Conservation (phyloP, 1,140 invertebrate species). For the Harpegnathos saltator region DNA sequence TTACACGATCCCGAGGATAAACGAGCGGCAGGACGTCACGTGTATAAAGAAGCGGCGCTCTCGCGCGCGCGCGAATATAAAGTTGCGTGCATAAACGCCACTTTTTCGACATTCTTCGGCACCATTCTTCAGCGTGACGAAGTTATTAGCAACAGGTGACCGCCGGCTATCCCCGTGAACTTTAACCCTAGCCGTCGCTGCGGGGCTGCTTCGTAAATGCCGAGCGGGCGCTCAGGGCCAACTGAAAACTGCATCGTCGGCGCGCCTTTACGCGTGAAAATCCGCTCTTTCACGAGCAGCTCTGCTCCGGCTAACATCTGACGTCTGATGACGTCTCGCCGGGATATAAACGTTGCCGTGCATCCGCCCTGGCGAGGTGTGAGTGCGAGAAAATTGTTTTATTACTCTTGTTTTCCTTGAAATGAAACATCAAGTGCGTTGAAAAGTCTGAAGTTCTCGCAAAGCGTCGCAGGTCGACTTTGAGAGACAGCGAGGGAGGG, state of each 20-base stretch:
- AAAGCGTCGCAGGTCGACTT: no score
- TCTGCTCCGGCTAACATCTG: no score
- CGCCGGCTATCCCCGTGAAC: background rate
- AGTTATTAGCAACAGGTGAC: conserved; percentile 56
- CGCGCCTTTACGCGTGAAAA: background rate
- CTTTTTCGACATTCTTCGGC: conserved; percentile 52
- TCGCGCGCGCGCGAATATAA: conserved; percentile 30
- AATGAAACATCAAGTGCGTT: no score
- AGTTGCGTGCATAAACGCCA: conserved; percentile 36
- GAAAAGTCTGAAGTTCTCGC: background rate
- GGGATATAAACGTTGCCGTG: no score
- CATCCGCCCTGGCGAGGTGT: no score
- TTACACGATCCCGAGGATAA: conserved; percentile 39
- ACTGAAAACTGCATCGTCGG: background rate
- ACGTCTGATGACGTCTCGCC: no score
- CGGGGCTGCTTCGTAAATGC: no score
- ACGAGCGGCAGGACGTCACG: conserved; percentile 3
- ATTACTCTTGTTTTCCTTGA: no score
- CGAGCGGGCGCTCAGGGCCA: no score
- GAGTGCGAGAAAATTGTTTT: no score
- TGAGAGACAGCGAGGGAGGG: no score
- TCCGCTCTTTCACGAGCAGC: no score
- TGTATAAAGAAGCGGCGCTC: conserved; percentile 6
- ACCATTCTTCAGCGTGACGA: conserved; percentile 36
- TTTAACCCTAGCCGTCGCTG: background rate